Evolutionary conservation across 2,113 vertebrate species (phyloP).

Genomic region (Eretmochelys imbricata): DNA sequence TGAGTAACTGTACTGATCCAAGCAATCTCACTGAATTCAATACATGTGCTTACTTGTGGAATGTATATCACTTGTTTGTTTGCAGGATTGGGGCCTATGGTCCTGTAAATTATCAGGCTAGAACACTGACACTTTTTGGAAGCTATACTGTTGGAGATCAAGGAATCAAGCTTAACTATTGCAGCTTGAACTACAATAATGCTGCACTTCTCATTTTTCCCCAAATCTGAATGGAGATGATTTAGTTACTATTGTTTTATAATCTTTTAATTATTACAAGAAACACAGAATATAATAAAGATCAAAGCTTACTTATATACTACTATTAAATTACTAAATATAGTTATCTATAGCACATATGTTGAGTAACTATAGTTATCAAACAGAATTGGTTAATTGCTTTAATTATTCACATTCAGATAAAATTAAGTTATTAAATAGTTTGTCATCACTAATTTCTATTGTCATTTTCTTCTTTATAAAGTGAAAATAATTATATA

Average conservation of each 20-base stretch:
- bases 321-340: not conserved
- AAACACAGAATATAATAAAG: not conserved
- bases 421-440: not conserved
- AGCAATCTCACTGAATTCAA: not conserved
- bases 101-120: not conserved
- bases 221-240: not conserved
- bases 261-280: not conserved
- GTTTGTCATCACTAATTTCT: not conserved
- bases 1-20: not conserved
- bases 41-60: not conserved
- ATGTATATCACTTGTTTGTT: not conserved
- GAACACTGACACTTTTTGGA: not conserved
- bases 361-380: not conserved
- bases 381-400: not conserved
- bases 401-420: not conserved
- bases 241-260: not conserved
- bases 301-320: not conserved
- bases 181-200: not conserved
- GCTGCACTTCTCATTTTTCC: rapidly evolving
- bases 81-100: not conserved
- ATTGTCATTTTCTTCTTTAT: not conserved
- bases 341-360: not conserved
- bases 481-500: not conserved
- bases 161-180: not conserved
- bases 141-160: not conserved